Evolutionary conservation across 1,140 invertebrate genomes (phyloP).

Genomic region (Dendroctonus valens): DNA sequence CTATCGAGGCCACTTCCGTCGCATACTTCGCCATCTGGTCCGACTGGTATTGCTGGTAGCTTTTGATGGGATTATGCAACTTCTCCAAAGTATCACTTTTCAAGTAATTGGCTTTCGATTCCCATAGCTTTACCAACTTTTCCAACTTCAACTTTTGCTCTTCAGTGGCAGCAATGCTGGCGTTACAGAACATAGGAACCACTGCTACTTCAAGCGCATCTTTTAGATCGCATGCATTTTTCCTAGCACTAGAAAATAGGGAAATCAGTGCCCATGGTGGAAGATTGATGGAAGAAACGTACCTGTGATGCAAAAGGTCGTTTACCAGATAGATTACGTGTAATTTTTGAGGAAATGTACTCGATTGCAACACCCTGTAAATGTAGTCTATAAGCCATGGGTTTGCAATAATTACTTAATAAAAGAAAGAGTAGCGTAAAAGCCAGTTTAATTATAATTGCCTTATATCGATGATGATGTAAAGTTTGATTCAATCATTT

Average conservation of each 20-base stretch:
- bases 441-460: no score
- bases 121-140: constrained; percentile 92
- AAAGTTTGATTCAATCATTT: no score
- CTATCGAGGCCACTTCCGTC: constrained; percentile 60
- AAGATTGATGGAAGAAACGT: constrained; percentile 50
- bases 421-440: no score
- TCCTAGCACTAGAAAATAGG: constrained; percentile 70
- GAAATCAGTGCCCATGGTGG: background rate
- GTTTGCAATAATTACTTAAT: no score
- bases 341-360: constrained; percentile 85
- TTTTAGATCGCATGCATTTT: constrained; percentile 90
- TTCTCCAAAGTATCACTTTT: constrained; percentile 80
- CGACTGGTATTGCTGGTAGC: constrained; percentile 82
- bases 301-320: constrained; percentile 97
- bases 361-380: constrained; percentile 73
- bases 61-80: constrained; percentile 72
- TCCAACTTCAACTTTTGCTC: constrained; percentile 88
- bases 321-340: constrained; percentile 98
- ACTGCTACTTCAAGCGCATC: constrained; percentile 89
- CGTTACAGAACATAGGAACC: constrained; percentile 95
- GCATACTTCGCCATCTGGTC: constrained; percentile 77
- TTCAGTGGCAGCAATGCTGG: constrained; percentile 75
- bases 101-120: constrained; percentile 94
- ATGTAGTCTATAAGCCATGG: background rate
- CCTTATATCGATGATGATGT: no score